phyloP scores from a whole-genome alignment of 2,888 invertebrate genomes.

The Drepanosiphum platanoidis region DNA sequence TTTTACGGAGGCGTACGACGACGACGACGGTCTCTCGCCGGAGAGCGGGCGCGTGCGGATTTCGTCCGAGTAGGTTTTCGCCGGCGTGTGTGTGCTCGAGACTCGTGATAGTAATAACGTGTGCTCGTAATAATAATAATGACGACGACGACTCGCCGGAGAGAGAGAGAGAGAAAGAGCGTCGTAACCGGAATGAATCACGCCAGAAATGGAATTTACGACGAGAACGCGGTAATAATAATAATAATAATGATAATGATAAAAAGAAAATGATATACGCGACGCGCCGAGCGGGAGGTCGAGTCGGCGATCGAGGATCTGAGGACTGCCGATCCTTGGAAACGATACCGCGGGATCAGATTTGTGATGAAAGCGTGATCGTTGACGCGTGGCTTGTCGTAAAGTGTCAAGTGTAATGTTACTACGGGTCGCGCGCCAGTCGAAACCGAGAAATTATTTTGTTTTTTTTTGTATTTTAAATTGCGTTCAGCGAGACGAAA shows the following conservation, averaged over 20 bases:
- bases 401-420: too few species aligned
- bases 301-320: background rate
- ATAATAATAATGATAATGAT: background rate
- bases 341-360: slow-evolving; percentile 1
- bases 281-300: too few species aligned
- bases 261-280: background rate
- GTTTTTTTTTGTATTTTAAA: too few species aligned
- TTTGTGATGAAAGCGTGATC: slow-evolving; percentile 31
- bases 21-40: too few species aligned
- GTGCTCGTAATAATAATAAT: background rate
- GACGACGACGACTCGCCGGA: background rate
- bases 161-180: slow-evolving; percentile 7
- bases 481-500: too few species aligned
- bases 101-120: background rate
- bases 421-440: background rate
- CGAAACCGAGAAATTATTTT: background rate
- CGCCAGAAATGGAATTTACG: slow-evolving; percentile 30
- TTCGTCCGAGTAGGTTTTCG: too few species aligned
- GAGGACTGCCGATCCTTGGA: background rate
- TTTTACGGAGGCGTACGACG: too few species aligned
- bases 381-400: background rate
- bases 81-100: too few species aligned
- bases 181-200: slow-evolving; percentile 33
- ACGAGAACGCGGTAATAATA: background rate
- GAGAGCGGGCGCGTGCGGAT: too few species aligned